Percentiles rank a stretch among this genome's conserved stretches.
phyloP scores from a whole-genome alignment of 2,888 invertebrate species.

The Thymelicus acteon region DNA sequence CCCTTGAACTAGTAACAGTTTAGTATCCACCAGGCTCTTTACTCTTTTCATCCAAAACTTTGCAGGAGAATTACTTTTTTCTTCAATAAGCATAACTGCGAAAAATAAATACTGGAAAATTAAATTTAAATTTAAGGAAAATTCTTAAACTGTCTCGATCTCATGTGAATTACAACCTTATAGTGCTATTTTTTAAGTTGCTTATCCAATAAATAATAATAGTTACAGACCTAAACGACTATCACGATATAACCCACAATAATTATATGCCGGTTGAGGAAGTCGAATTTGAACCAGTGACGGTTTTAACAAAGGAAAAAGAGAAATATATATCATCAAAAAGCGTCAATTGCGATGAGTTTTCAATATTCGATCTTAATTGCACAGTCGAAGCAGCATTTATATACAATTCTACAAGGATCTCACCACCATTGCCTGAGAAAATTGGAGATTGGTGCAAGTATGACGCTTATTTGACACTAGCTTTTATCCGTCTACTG shows the following conservation, averaged over 20 bases:
- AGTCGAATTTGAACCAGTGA: slow-evolving; percentile 61
- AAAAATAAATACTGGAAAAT: too few species aligned
- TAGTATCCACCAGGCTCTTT: too few species aligned
- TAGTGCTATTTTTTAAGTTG: too few species aligned
- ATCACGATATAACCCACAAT: slow-evolving; percentile 46
- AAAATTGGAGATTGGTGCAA: slow-evolving; percentile 70
- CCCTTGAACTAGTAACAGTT: too few species aligned
- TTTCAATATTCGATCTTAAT: slow-evolving; percentile 59
- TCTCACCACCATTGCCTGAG: slow-evolving; percentile 64
- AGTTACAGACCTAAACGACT: slow-evolving; percentile 52
- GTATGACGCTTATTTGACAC: slow-evolving; percentile 46
- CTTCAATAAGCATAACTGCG: too few species aligned
- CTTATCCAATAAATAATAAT: too few species aligned
- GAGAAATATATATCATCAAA: slow-evolving; percentile 49
- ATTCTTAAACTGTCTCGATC: too few species aligned
- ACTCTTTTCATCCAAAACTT: too few species aligned
- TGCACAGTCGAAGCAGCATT: slow-evolving; percentile 64
- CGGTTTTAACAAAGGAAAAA: slow-evolving; percentile 48
- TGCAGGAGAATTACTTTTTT: too few species aligned
- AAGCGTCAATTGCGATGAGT: slow-evolving; percentile 67
- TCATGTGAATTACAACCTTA: too few species aligned
- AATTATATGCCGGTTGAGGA: slow-evolving; percentile 42
- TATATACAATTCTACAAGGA: slow-evolving; percentile 64
- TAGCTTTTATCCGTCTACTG: too few species aligned
- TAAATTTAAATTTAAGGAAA: too few species aligned